Base-by-base conservation (phyloP, 2,113 vertebrate genomes). In the Oreochromis spilurus region DNA sequence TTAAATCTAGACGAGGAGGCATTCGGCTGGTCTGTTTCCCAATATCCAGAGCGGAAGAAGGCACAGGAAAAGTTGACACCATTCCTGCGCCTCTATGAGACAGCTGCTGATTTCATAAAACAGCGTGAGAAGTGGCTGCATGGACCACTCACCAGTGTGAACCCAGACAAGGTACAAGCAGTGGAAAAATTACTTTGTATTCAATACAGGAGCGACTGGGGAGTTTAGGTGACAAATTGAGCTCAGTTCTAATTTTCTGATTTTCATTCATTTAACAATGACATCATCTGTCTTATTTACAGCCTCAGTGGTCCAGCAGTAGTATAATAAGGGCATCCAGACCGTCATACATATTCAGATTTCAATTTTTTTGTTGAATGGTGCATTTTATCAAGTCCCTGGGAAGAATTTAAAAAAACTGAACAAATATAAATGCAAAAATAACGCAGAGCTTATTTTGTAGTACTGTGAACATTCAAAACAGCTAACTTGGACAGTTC, bases 1-100 rank as follows among this genome's bases (percentile, higher is more conserved):
- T 96, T 98, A 81, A 98, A 97, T 93, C 87, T 87, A 9, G 98
- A 99, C 83, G 98, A 98, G 54, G 97, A 98, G 86, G 95, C 97
- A 3, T 98, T 95, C 57, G 96, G 96, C 58, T 98, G 97, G 97
- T 34, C 94, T 24, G 50, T 96, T 17, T 97, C 97, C 55, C 93
- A 97, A 85, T 98, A 97, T 83, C 97, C 97, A 19, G 95, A 97
- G 70, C 93, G 96, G 45, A 98, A 97, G 95, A 96, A 92, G 83
- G 94, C 96, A 65, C 96, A 96, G 84, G 97, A 98, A 60, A 85
- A 84, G 11, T 94, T 98, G 82, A 94, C 95, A 38, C 97, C 97
- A 0, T 98, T 97, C 84, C 96, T 99, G 83, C 90, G 48, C 21
- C 97, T 98, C 45, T 98, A 96, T 84, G 97, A 97, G 82, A 97